Conservation (phyloP, 1,140 invertebrate genomes). For the Leptinotarsa lineolata region DNA sequence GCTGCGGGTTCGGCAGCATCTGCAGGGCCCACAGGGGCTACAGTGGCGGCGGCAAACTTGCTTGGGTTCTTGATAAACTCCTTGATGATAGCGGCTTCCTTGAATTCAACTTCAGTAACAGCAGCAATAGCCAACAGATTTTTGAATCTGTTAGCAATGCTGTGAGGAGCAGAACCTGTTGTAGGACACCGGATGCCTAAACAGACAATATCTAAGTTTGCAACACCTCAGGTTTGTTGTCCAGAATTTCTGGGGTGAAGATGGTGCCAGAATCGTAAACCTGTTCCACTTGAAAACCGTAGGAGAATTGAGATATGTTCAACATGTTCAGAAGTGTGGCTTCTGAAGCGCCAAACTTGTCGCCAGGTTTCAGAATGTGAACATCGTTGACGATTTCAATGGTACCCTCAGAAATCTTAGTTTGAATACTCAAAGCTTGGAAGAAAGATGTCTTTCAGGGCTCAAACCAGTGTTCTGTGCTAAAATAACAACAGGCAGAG, state of each 20-base stretch:
- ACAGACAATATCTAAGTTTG: constrained; percentile 92
- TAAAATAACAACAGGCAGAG: constrained; percentile 91
- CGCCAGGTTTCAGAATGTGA: constrained; percentile 93
- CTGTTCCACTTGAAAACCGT: constrained; percentile 92
- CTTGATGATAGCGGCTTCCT: constrained; percentile 91
- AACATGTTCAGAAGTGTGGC: constrained; percentile 99
- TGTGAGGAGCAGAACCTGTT: constrained; percentile 94
- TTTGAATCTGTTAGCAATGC: constrained; percentile 97
- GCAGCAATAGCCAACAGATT: constrained; percentile 96
- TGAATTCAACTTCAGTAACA: constrained; percentile 92
- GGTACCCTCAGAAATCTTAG: constrained; percentile 99
- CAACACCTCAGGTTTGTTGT: constrained; percentile 97
- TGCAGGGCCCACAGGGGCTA: constrained; percentile 64
- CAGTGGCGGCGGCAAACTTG: constrained; percentile 76
- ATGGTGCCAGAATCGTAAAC: constrained; percentile 99
- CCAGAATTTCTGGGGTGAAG: constrained; percentile 94
- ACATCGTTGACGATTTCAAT: constrained; percentile 99
- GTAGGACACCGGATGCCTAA: constrained; percentile 95
- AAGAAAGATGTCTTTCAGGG: constrained; percentile 99
- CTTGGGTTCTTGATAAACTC: constrained; percentile 92
- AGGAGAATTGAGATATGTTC: constrained; percentile 99
- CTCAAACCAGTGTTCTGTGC: constrained; percentile 98
- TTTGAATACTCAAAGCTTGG: constrained; percentile 98
- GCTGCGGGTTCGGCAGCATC: constrained; percentile 53
- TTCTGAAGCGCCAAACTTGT: constrained; percentile 98